Base-by-base conservation (phyloP, 1,140 invertebrate genomes). In the Aphelenchoides fujianensis region DNA sequence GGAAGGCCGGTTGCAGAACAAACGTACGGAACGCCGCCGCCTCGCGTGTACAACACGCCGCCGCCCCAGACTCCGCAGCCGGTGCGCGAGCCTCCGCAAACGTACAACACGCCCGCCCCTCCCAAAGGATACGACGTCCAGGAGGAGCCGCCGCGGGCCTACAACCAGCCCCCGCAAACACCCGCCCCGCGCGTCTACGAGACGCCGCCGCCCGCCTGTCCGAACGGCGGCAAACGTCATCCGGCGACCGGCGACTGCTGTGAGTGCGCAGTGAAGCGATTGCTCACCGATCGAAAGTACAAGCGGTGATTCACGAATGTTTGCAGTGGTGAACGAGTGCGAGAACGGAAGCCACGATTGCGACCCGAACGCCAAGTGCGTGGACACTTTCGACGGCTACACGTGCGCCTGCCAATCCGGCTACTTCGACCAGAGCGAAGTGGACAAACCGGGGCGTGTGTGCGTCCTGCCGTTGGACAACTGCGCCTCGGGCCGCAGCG, bases 351-450 rank as follows among this genome's bases (percentile, higher is more conserved):
- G 75, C 23, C 57, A 79, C 48, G 94, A 97, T 84, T 98, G 95
- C 79, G 90, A 92, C 76, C 87, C 89, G 7, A 88, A 90, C 55
- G 94, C 87, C 0, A 88, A 86, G 0, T 97, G 95, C 85, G 89
- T 89, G 28, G 97, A 97, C 83, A 89, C 89, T 0, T 93, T 92
- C 88, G 95, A 95, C 12, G 90, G 90, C 5, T 97, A 93, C 81
- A 89, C 88, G 52, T 98, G 95, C 78, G 86, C 86, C 1, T 98
- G 94, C 81, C 89, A 89, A 3, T 85, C 89, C 7, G 93, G 93
- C 3, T 91, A 91, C 27, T 89, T 84, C 32, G 86, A 87, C 57
- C 16, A 30, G 32, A 36, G 55, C 19, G 5, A 30, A 61, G 3
- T 28, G 31, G n/a, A 74, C 36, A 78, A 69, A 55, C 75, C 75